Evolutionary conservation across 2,113 vertebrate genomes (phyloP), one percentile per base, ranked within the genome.

Genomic region (Seriola rivoliana): DNA sequence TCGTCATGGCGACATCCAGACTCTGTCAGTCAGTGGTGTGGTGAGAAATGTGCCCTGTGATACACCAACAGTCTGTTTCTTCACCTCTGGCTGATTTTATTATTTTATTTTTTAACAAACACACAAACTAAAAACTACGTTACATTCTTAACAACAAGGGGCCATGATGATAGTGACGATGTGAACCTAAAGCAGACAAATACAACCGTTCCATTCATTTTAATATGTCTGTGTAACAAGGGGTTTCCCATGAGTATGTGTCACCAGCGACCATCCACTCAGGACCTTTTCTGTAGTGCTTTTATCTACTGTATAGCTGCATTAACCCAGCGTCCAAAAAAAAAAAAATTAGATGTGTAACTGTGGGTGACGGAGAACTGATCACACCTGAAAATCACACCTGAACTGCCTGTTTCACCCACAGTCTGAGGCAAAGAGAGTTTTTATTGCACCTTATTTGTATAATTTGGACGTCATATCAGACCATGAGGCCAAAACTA

Each of bases 241-340:
- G 46, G 46, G 70, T 78, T 76, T 73, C 52, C 48, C 50, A 59
- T 58, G 78, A 68, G 80, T 85, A 32, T 74, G 80, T 48, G 71
- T 89, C 84, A 88, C 87, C 87, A 85, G 89, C 78, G 76, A 73
- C 77, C 84, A 75, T 88, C 82, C 78, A 82, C 88, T 91, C 89
- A 91, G 91, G 86, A 89, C 59, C 63, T 90, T 81, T 80, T 79
- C 63, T 86, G 60, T 67, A 72, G 76, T 71, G 83, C 63, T 85
- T 78, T 78, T 78, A 68, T 82, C 71, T 72, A 73, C 85, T 82
- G 83, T 75, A 75, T 23, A 64, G 64, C 68, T 78, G 75, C 59
- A 63, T 68, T 29, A 50, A 78, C 40, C 79, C 72, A 82, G 76
- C 64, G 4, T 76, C 66, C 38, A 42, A 64, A 69, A 48, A 29